A percentile compares a stretch with the other conserved stretches of the same genome.
phyloP scores from a whole-genome alignment of 2,113 vertebrate species.

The Brachyhypopomus gauderio region DNA sequence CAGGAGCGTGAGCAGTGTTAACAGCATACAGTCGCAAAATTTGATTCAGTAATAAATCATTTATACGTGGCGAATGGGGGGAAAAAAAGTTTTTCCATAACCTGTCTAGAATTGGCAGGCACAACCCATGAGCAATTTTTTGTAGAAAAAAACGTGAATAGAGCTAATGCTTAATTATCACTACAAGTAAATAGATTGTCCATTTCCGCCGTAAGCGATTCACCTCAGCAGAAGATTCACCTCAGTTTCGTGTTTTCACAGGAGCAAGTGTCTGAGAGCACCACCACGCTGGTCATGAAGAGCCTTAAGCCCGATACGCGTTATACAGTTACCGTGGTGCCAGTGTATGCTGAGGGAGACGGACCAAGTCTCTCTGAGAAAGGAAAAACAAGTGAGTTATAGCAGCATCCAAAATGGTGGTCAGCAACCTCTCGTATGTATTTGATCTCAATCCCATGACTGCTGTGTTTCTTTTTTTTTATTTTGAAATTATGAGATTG shows the following conservation, averaged over 20 bases:
- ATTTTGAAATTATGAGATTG: too few relatives aligned
- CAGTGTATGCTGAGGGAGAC: constrained; percentile 89
- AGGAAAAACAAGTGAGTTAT: constrained; percentile 86
- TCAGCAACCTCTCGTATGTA: background rate
- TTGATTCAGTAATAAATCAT: constrained; percentile 14
- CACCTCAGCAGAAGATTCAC: background rate
- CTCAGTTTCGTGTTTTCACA: too few relatives aligned
- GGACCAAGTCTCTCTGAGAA: constrained; percentile 83
- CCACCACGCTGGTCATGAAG: constrained; percentile 83
- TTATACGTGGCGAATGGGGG: constrained; percentile 11
- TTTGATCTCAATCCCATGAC: background rate
- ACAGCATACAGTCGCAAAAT: background rate
- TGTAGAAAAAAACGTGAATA: background rate
- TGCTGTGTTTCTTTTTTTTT: background rate
- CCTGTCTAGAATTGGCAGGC: constrained; percentile 31
- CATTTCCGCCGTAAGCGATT: background rate
- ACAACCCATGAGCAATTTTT: constrained; percentile 12
- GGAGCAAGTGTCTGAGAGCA: constrained; percentile 91
- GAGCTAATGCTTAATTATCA: background rate
- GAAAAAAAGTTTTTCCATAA: constrained; percentile 24
- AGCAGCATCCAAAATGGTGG: background rate
- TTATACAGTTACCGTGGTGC: constrained; percentile 87
- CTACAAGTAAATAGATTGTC: background rate
- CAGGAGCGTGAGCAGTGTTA: constrained; percentile 37
- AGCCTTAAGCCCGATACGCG: constrained; percentile 84